phyloP scores from a whole-genome alignment of 1,140 invertebrate species.

The Chionoecetes opilio region DNA sequence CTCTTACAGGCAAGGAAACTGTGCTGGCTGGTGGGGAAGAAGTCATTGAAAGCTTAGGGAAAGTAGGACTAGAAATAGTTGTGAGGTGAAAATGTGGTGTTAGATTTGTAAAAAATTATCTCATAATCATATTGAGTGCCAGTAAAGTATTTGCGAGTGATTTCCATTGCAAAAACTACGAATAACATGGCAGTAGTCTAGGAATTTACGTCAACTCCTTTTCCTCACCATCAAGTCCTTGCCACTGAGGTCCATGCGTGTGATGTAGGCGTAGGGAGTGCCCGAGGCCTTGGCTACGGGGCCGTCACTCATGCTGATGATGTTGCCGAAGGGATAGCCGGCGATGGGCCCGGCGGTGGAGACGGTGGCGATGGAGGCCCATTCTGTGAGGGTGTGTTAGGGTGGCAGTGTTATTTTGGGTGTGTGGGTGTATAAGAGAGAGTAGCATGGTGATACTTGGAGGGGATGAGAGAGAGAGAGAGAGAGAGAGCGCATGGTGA shows the following conservation, averaged over 20 bases:
- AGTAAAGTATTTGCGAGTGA: no score
- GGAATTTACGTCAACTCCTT: no score
- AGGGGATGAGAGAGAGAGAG: neutral
- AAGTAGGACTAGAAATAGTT: no score
- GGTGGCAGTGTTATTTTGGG: no score
- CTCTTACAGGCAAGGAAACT: no score
- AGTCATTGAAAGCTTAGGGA: no score
- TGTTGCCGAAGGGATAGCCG: constrained; percentile 90
- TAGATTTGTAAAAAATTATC: no score
- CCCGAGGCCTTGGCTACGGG: constrained; percentile 88
- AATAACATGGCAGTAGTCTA: no score
- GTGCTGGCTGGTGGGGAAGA: no score
- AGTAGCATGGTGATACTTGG: neutral
- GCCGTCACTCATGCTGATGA: constrained; percentile 91
- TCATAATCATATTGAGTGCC: no score
- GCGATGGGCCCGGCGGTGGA: constrained; percentile 87
- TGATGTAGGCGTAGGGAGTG: constrained; percentile 90
- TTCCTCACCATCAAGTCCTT: constrained; percentile 88
- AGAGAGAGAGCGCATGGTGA: neutral
- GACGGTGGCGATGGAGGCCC: constrained; percentile 90
- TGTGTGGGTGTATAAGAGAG: neutral
- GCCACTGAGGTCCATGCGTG: constrained; percentile 90
- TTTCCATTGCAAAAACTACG: no score
- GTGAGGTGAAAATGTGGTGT: no score
- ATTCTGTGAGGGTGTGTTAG: constrained; percentile 87